Evolutionary conservation across 2,888 invertebrate genomes (phyloP), one percentile per base, ranked within the genome.

Genomic region (Dexiosoma caninum): DNA sequence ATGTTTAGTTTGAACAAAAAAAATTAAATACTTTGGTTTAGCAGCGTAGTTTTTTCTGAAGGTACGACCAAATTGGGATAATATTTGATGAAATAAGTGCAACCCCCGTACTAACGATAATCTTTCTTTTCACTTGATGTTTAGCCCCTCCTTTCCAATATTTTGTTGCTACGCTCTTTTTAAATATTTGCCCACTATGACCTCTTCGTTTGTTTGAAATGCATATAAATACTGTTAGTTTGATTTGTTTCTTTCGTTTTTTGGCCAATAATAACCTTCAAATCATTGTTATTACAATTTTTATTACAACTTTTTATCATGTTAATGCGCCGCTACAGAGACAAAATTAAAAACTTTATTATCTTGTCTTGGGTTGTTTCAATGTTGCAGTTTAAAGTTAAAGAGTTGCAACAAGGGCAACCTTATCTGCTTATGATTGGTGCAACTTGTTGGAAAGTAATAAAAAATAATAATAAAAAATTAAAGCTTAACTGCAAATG

Each of bases 241-340:
- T 16, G 0, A 14, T 69, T 23, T 60, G n/a, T 49, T 37, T 14
- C 32, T n/a, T 23, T 40, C 2, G 46, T 71, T 19, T 35, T 59
- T 59, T 42, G 27, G 46, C 74, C 53, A 79, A 59, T 55, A 77
- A 64, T 81, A 81, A 77, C 81, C 81, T 81, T 81, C 81, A 81
- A 74, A 74, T 64, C 40, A 69, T 62, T 77, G 44, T 59, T 49
- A 78, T 78, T 78, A 77, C 40, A 40, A 71, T 78, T 71, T 77
- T 77, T 57, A 64, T 71, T 78, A 59, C 57, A 57, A 57, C 27
- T 40, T 42, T 57, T 70, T 78, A 55, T 57, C 77, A 77, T 72
- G 67, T 69, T 62, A 46, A 71, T 57, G 23, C n/a, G n/a, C n/a
- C n/a, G n/a, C 32, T 23, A 19, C 55, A 49, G 49, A 59, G 27